Evolutionary conservation across 2,888 invertebrate species (phyloP).

Genomic region (Eupithecia insigniata): DNA sequence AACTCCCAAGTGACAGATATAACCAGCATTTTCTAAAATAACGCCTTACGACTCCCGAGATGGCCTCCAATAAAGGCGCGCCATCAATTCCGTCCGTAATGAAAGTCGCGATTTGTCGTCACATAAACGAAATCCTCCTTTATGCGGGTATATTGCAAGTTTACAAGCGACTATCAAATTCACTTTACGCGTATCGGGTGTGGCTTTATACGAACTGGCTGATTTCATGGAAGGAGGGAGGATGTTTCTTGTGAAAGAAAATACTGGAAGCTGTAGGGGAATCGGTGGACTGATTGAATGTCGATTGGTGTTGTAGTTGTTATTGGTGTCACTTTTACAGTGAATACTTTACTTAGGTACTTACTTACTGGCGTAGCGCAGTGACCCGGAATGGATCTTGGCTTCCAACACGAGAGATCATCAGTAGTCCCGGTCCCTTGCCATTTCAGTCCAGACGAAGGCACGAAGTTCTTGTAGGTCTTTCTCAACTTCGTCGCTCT

Average conservation of each 20-base stretch:
- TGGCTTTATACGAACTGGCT: not conserved
- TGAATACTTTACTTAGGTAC: too few relatives aligned
- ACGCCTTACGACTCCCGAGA: slow-evolving; percentile 58
- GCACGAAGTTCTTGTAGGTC: too few relatives aligned
- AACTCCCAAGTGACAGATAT: slow-evolving; percentile 8
- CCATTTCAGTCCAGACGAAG: too few relatives aligned
- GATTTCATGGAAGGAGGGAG: not conserved
- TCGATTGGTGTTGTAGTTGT: not conserved
- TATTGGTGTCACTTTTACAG: not conserved
- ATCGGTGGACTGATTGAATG: not conserved
- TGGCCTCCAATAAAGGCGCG: slow-evolving; percentile 74
- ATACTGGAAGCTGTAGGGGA: not conserved
- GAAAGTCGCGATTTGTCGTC: slow-evolving; percentile 78
- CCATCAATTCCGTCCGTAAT: slow-evolving; percentile 74
- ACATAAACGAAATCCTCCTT: slow-evolving; percentile 80
- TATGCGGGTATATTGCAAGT: slow-evolving; percentile 74
- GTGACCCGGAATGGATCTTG: too few relatives aligned
- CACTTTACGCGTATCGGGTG: slow-evolving; percentile 53
- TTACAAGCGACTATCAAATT: slow-evolving; percentile 68
- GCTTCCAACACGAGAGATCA: too few relatives aligned
- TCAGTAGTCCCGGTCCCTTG: too few relatives aligned
- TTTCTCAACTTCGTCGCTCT: too few relatives aligned
- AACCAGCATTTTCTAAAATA: slow-evolving; percentile 31
- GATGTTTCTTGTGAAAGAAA: not conserved
- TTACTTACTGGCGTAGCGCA: too few relatives aligned